Base-by-base conservation (phyloP, 2,113 vertebrate genomes). In the Tauraco erythrolophus region DNA sequence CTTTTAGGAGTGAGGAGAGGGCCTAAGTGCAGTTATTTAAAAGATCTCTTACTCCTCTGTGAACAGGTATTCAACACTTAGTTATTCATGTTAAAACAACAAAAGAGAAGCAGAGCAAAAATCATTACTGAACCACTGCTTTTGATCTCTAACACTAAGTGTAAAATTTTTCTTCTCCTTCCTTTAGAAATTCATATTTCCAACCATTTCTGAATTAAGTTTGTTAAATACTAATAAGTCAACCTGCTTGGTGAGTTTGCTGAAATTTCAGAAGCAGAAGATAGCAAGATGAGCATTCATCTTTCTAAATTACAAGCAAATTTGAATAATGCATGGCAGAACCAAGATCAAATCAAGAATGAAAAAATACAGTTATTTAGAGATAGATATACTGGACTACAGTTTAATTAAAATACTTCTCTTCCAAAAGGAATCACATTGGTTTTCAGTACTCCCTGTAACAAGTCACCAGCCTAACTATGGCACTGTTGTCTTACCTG, bases 401-500 rank as follows among this genome's bases (percentile, higher is more conserved):
- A 35, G 31, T 70, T 86, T 43, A 69, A 65, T 28, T 65, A 68
- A 80, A 90, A 62, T 68, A 70, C 2, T 88, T 33, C 10, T 75
- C 72, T 91, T 94, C 37, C 30, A 60, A 48, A 81, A 84, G 30
- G 18, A 74, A 74, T 51, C 83, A 80, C 41, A 71, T 11, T 22
- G 10, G 5, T 89, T 87, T 84, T 75, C 62, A 45, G 14, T 19
- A 88, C 10, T 72, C 6, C 31, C 33, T 5, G 2, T 51, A 27
- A 14, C 27, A 89, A 91, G 30, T 17, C 65, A 77, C 35, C 61
- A 91, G 31, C 11, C 22, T 62, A 89, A 84, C 45, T 9, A n/a
- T 11, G 19, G 53, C 0, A 4, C 16, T 37, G 15, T 13, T 60
- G 30, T 92, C 98, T 97, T 98, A 99, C 99, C 99, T 99, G 99